Evolutionary conservation across 2,888 invertebrate genomes (phyloP).

Genomic region (Ariolimax columbianus): DNA sequence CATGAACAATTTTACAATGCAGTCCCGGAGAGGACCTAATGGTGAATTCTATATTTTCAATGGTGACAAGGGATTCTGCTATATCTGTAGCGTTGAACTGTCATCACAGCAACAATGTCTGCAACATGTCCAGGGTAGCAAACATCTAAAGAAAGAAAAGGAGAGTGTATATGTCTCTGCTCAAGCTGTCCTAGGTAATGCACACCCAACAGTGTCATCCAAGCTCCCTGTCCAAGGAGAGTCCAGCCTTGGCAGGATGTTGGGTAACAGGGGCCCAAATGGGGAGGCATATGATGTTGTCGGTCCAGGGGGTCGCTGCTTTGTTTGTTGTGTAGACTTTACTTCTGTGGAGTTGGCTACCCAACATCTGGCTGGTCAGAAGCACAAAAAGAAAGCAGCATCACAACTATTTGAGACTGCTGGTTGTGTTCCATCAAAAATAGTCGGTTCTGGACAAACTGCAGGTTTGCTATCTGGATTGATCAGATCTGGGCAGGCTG

Average conservation of each 20-base stretch:
- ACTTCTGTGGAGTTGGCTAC: constrained; percentile 54
- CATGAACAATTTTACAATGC: constrained; percentile 4
- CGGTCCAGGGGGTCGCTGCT: constrained; percentile 58
- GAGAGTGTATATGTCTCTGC: not conserved
- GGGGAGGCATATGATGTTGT: constrained; percentile 49
- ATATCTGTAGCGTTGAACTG: constrained; percentile 56
- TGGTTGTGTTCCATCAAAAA: too few relatives aligned
- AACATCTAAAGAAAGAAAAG: constrained; percentile 55
- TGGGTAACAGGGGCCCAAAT: constrained; percentile 9
- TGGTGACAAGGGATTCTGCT: constrained; percentile 58
- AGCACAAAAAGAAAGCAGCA: constrained; percentile 57
- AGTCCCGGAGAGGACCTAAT: constrained; percentile 30
- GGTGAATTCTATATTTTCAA: constrained; percentile 54
- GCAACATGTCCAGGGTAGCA: constrained; percentile 57
- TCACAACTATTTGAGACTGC: too few relatives aligned
- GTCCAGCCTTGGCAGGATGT: not conserved
- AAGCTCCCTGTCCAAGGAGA: not conserved
- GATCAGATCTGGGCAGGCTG: not conserved
- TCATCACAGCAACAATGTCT: constrained; percentile 55
- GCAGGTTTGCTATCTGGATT: not conserved
- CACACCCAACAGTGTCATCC: not conserved
- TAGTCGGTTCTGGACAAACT: not conserved
- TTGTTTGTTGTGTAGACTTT: constrained; percentile 57
- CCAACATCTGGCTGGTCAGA: constrained; percentile 58
- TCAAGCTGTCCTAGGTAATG: not conserved